phyloP scores from a whole-genome alignment of 1,140 invertebrate genomes.

The Ptiloglossa arizonensis region DNA sequence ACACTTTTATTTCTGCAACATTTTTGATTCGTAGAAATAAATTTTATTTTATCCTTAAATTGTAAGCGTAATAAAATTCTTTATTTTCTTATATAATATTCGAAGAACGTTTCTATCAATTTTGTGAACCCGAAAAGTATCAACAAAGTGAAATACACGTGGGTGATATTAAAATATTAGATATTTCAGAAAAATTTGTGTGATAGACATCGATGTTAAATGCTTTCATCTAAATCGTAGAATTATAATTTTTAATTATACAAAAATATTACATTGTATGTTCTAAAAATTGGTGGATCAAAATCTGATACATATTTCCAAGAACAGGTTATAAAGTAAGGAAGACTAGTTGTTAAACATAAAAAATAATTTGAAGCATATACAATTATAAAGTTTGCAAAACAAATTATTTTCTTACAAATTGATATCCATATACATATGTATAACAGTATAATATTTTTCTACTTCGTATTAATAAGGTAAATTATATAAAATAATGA shows the following conservation, averaged over 20 bases:
- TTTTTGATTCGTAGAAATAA: no score
- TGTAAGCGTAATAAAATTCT: no score
- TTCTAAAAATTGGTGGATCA: neutral
- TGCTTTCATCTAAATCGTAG: neutral
- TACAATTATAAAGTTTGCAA: no score
- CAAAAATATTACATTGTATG: neutral
- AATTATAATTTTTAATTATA: neutral
- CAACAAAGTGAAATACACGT: slow-evolving; percentile 19
- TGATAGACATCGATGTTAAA: no score
- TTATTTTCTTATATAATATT: no score
- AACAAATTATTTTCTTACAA: neutral
- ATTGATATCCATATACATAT: no score
- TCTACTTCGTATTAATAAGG: no score
- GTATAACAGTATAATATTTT: neutral
- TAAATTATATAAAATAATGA: neutral
- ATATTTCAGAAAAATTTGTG: neutral
- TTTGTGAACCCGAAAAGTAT: no score
- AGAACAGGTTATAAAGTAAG: slow-evolving; percentile 1
- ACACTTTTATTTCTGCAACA: no score
- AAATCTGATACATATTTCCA: neutral
- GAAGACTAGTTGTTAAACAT: neutral
- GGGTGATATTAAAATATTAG: neutral
- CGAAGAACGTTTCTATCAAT: no score
- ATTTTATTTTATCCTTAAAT: no score
- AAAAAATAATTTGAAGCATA: neutral